Conservation (phyloP, 2,113 vertebrate genomes). For the Pitta sordida region DNA sequence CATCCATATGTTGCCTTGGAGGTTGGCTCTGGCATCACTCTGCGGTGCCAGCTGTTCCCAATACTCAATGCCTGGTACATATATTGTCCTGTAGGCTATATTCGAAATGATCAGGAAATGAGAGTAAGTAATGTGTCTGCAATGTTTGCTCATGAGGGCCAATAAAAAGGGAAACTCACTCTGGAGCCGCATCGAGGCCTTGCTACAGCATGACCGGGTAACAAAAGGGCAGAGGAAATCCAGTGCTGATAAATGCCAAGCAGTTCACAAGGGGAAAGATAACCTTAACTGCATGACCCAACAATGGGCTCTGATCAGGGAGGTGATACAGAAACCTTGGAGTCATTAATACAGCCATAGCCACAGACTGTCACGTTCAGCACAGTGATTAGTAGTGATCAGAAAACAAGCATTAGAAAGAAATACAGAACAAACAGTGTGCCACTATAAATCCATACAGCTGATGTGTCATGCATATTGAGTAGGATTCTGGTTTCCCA, state of each 20-base stretch:
- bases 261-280: neutral
- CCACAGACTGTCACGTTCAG: neutral
- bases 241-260: neutral
- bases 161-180: neutral
- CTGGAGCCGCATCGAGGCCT: neutral
- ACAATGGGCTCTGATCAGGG: neutral
- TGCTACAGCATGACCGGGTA: neutral
- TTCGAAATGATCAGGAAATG: neutral
- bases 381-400: neutral
- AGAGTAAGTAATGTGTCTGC: neutral
- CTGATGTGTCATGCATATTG: neutral
- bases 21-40: neutral
- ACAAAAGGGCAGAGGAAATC: neutral
- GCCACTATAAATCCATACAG: neutral
- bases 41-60: neutral
- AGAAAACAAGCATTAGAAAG: neutral
- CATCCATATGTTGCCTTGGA: neutral
- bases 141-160: neutral
- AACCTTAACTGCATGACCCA: neutral
- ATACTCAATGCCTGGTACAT: fast-evolving
- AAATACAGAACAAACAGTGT: neutral
- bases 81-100: neutral
- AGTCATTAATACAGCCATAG: neutral
- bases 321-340: neutral
- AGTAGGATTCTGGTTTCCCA: neutral